A percentile compares a stretch with the other conserved stretches of the same genome.
These are phyloP conservation scores for Anneissia japonica DNA, from an alignment of 35 echinoderm and acorn worm species.

Conservation along the genomic window DNA sequence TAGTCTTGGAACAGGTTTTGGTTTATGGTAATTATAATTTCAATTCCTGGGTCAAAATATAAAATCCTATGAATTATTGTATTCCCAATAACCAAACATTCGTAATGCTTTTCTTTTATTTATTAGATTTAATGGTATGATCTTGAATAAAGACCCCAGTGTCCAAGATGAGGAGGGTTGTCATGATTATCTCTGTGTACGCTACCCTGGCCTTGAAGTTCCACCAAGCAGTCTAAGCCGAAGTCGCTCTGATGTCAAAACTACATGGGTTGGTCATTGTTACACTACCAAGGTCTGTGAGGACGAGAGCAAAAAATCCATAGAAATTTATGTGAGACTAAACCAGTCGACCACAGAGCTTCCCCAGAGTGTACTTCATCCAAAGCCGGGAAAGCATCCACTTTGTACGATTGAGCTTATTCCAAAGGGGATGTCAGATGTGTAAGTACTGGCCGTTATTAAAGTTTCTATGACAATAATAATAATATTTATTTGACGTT, in stretches of 20 bases:
- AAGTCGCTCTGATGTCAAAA: not conserved
- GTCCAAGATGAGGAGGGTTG: too few species aligned
- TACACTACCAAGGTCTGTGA: not conserved
- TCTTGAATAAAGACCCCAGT: too few species aligned
- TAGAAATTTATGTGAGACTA: not conserved
- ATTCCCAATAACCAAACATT: too few species aligned
- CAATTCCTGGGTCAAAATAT: too few species aligned
- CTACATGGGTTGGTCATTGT: not conserved
- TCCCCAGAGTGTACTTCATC: not conserved
- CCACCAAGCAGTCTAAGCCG: not conserved
- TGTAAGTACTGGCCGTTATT: not conserved
- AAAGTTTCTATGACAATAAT: too few species aligned
- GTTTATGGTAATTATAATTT: too few species aligned
- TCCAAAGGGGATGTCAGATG: not conserved
- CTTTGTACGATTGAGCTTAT: not conserved
- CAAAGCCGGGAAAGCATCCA: not conserved
- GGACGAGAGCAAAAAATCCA: not conserved
- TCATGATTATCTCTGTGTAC: not conserved
- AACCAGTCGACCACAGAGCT: not conserved
- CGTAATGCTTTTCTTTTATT: too few species aligned
- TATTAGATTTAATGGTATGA: too few species aligned
- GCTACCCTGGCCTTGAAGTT: not conserved
- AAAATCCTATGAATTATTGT: too few species aligned
- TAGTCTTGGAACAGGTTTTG: too few species aligned
- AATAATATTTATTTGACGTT: too few species aligned